Conservation (phyloP, 2,113 vertebrate species). For the Barbus barbus region DNA sequence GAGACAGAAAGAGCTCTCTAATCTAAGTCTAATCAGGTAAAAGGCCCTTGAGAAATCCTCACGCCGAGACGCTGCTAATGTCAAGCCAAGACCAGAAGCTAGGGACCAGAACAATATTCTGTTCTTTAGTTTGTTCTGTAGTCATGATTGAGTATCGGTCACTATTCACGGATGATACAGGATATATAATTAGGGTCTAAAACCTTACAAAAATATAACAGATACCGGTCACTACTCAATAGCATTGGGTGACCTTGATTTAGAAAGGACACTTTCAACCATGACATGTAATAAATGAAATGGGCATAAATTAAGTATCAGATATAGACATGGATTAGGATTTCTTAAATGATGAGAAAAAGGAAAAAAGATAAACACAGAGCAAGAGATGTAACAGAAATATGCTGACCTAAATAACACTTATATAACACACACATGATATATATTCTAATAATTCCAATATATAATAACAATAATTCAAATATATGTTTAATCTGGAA, state of each 20-base stretch:
- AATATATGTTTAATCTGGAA: no score
- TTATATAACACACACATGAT: no score
- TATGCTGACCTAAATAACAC: no score
- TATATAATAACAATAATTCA: no score
- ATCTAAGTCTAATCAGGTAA: constrained; percentile 52
- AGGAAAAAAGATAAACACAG: no score
- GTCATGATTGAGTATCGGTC: not conserved
- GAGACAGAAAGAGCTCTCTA: constrained; percentile 28
- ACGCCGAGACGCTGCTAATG: constrained; percentile 14
- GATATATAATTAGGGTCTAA: not conserved
- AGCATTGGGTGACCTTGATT: not conserved
- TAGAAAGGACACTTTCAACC: not conserved
- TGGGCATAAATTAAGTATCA: no score
- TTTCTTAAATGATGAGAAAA: no score
- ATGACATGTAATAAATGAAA: not conserved
- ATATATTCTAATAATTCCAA: no score
- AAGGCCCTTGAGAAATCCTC: constrained; percentile 48
- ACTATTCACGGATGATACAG: not conserved
- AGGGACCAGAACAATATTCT: not conserved
- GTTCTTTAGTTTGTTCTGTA: not conserved
- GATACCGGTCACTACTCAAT: not conserved
- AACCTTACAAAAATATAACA: not conserved
- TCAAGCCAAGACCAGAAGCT: not conserved
- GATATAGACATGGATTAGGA: no score
- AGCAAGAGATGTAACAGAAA: no score